These are phyloP conservation scores for Acleris holmiana DNA, from an alignment of 2,888 invertebrate genomes.

Conservation along the genomic window DNA sequence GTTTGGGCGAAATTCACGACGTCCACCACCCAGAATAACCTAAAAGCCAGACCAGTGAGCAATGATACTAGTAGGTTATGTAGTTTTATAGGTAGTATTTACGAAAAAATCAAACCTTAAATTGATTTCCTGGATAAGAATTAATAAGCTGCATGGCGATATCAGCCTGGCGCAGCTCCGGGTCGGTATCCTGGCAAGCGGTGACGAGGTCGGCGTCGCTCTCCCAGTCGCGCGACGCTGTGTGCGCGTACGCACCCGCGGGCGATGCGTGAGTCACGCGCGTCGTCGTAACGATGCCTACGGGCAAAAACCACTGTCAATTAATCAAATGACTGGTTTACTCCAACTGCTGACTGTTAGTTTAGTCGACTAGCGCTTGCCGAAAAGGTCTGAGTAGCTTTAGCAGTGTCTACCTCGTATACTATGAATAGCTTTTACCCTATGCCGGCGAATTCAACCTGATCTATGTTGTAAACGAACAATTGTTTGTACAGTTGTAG, in stretches of 20 bases:
- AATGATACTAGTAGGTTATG: neutral
- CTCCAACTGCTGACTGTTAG: too few relatives aligned
- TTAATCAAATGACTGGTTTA: too few relatives aligned
- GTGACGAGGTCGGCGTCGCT: constrained; percentile 83
- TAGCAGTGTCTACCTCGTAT: too few relatives aligned
- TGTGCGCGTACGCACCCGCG: constrained; percentile 87
- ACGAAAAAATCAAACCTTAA: constrained; percentile 78
- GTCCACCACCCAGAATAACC: constrained; percentile 90
- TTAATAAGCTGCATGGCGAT: constrained; percentile 88
- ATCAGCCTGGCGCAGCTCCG: constrained; percentile 81
- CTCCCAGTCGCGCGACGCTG: constrained; percentile 89
- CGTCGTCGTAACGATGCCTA: constrained; percentile 90
- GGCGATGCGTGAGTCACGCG: constrained; percentile 92
- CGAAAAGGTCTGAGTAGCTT: too few relatives aligned
- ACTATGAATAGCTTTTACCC: too few relatives aligned
- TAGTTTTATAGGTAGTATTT: neutral
- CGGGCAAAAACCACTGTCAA: neutral
- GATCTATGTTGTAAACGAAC: too few relatives aligned
- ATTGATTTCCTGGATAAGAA: constrained; percentile 85
- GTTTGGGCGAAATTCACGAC: constrained; percentile 86
- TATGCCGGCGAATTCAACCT: too few relatives aligned
- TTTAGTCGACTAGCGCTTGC: too few relatives aligned
- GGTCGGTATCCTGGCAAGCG: constrained; percentile 53
- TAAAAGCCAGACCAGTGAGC: constrained; percentile 48
- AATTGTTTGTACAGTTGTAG: neutral